phyloP scores from a whole-genome alignment of 2,888 invertebrate genomes.

The Noctua comes region DNA sequence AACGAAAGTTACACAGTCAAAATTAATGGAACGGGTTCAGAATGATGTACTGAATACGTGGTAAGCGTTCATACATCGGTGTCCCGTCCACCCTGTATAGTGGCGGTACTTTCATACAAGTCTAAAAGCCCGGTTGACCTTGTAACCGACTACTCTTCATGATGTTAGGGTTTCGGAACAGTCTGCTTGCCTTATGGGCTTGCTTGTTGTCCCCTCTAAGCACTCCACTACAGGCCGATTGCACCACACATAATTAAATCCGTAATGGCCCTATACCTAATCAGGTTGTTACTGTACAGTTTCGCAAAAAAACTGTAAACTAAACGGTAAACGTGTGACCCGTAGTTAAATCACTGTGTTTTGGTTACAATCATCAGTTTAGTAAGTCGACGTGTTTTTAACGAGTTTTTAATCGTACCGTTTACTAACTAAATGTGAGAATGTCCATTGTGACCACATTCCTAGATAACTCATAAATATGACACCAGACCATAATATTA shows the following conservation, averaged over 20 bases:
- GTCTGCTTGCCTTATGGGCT: too few species aligned
- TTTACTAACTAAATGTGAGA: constrained; percentile 53
- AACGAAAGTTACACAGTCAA: too few species aligned
- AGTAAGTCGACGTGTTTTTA: constrained; percentile 38
- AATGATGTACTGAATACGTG: too few species aligned
- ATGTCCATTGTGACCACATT: constrained; percentile 47
- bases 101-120: too few species aligned
- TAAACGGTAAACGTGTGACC: constrained; percentile 14
- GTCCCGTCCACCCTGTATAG: too few species aligned
- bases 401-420: constrained; percentile 53
- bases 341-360: constrained; percentile 12
- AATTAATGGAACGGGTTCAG: too few species aligned
- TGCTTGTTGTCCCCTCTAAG: too few species aligned
- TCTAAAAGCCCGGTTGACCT: too few species aligned
- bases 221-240: too few species aligned
- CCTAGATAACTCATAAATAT: constrained; percentile 17
- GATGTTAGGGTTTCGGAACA: too few species aligned
- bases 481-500: constrained; percentile 2
- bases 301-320: not conserved
- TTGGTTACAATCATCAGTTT: constrained; percentile 24
- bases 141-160: too few species aligned
- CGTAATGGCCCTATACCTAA: not conserved
- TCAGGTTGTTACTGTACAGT: not conserved
- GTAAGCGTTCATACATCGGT: too few species aligned
- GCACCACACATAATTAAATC: not conserved